Evolutionary conservation across 2,113 vertebrate genomes (phyloP).

Genomic region (Phasianus colchicus): DNA sequence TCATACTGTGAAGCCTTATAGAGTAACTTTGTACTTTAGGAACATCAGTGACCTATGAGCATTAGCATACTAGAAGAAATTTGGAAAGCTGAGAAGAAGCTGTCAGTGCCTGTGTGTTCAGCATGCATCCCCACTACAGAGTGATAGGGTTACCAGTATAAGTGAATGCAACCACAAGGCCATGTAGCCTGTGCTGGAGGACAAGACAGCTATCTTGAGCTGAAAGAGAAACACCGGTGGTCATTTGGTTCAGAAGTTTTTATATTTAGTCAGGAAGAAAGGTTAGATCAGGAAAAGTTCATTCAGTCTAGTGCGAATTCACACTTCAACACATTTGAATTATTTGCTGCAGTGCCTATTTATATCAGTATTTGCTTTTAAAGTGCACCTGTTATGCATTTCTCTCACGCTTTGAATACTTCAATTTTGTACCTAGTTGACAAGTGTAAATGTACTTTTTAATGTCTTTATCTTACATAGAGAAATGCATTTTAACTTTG

Average conservation of each 20-base stretch:
- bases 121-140: accelerated
- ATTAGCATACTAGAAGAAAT: not conserved
- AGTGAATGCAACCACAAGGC: not conserved
- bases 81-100: not conserved
- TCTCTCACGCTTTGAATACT: not conserved
- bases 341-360: not conserved
- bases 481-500: constrained; percentile 16
- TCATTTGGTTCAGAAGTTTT: not conserved
- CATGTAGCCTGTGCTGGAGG: not conserved
- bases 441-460: not conserved
- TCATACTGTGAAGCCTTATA: not conserved
- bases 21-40: not conserved
- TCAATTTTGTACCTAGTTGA: not conserved
- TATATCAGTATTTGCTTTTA: not conserved
- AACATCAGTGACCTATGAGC: not conserved
- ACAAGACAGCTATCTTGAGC: not conserved
- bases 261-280: not conserved
- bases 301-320: accelerated
- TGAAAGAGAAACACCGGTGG: not conserved
- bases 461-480: not conserved
- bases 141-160: not conserved
- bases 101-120: not conserved
- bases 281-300: not conserved
- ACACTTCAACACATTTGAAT: not conserved
- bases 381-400: not conserved